phyloP scores from a whole-genome alignment of 2,113 vertebrate species.

The Tenebrosternarchus preto region DNA sequence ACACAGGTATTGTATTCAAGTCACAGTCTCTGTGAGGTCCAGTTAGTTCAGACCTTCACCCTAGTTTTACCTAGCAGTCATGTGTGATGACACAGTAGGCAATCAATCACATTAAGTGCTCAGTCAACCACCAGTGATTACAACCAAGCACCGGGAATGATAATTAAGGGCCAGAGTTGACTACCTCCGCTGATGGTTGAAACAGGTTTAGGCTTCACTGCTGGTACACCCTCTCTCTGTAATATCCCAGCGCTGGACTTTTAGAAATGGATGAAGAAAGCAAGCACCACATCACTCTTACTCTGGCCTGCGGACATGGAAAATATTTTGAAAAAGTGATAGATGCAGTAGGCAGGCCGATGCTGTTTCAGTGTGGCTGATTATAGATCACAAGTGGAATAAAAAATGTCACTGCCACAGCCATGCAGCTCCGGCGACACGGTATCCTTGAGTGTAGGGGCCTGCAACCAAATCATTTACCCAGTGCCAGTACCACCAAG shows the following conservation, averaged over 20 bases:
- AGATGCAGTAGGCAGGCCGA: slow-evolving; percentile 34
- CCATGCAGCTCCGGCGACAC: slow-evolving; percentile 56
- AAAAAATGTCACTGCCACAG: slow-evolving; percentile 55
- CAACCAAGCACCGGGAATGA: too few species aligned
- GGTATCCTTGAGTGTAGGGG: slow-evolving; percentile 65
- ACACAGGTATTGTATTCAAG: too few species aligned
- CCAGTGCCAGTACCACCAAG: slow-evolving; percentile 66
- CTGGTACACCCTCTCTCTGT: background rate
- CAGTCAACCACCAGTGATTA: too few species aligned
- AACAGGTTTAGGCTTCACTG: background rate
- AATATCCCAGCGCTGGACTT: background rate
- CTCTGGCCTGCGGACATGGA: slow-evolving; percentile 60
- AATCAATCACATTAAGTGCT: too few species aligned
- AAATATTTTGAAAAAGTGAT: slow-evolving; percentile 48
- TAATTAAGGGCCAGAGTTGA: too few species aligned
- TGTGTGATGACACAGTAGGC: too few species aligned
- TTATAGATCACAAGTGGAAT: slow-evolving; percentile 58
- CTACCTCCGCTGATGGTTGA: background rate
- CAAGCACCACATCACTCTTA: slow-evolving; percentile 2
- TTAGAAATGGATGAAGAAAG: background rate
- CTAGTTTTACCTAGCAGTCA: too few species aligned
- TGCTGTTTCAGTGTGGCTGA: slow-evolving; percentile 62
- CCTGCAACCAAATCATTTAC: slow-evolving; percentile 65
- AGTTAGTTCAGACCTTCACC: too few species aligned
- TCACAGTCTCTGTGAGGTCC: too few species aligned